Evolutionary conservation across 1,140 invertebrate genomes (phyloP), one percentile per base, ranked within the genome.

Genomic region (Aphelinus atriplicis): DNA sequence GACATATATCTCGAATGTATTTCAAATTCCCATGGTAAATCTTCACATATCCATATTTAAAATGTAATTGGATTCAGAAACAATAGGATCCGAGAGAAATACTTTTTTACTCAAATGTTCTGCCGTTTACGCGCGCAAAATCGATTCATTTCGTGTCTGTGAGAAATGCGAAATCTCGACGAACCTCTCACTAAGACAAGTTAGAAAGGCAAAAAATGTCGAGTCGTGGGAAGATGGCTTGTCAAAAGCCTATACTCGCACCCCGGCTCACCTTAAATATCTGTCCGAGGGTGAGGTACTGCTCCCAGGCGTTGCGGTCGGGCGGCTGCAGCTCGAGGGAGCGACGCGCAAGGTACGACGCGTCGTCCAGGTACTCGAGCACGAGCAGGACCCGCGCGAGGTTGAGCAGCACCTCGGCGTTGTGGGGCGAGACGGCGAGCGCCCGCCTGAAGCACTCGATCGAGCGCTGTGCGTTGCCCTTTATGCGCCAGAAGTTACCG

Each of bases 361-460:
- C 95, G 87, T 96, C 95, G 83, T 96, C 95, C 61, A 96, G 87
- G 86, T 96, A 96, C 81, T 95, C 94, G 75, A 96, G 89, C 78
- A 94, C 94, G 83, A 95, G 93, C 63, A 97, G 86, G 10, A 97
- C 94, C 77, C 95, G 89, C 2, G 95, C 95, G 63, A 96, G 89
- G 87, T 96, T 96, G 65, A 96, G 89, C 58, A 97, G 86, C 58
- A 94, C 93, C 85, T 96, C 95, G 61, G 95, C 91, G 88, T 96
- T 95, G 81, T 96, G 94, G 2, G 95, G 95, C 56, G 94, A 94
- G 1, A 96, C 92, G 43, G 94, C 93, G 43, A 96, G 88, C 2
- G 94, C 95, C 83, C 94, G 90, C 68, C 95, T 90, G 86, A 96
- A 97, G 82, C 95, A 97, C 84, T 96, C 95, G 76, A 96, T 96